Conservation (phyloP, 2,888 invertebrate genomes). For the Latrodectus hesperus region DNA sequence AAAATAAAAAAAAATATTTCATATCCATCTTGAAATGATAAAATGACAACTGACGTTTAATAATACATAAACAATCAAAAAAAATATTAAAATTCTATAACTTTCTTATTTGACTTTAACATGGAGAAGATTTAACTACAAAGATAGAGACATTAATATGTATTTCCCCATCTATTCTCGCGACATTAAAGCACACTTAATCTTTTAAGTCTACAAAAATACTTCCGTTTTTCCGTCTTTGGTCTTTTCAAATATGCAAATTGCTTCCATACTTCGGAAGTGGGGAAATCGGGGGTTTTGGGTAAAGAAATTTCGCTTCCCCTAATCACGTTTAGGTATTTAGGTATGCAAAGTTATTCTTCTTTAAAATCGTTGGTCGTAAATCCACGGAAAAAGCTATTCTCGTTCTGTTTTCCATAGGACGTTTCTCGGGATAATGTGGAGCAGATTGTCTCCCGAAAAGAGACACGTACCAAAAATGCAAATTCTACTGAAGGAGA, state of each 20-base stretch:
- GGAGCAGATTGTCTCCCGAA: not conserved
- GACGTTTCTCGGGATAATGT: not conserved
- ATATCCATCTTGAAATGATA: too few species aligned
- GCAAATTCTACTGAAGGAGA: constrained; percentile 1
- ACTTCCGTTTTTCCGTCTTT: not conserved
- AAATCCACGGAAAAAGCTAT: not conserved
- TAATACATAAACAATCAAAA: too few species aligned
- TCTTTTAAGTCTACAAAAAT: not conserved
- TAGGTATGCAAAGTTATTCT: constrained; percentile 32
- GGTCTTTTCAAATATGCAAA: not conserved
- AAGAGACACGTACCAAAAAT: not conserved
- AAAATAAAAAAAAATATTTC: too few species aligned
- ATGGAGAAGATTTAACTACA: too few species aligned
- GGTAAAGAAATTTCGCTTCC: not conserved
- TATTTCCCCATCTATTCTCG: too few species aligned
- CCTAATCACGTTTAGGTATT: constrained; percentile 35
- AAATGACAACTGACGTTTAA: too few species aligned
- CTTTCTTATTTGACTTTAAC: too few species aligned
- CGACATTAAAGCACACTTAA: not conserved
- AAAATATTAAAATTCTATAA: too few species aligned
- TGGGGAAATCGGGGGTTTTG: not conserved
- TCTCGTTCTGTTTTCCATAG: not conserved
- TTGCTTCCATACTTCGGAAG: constrained; percentile 5
- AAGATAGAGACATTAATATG: too few species aligned
- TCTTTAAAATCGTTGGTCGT: not conserved